Conservation (phyloP, 1,140 invertebrate genomes). For the Gerris buenoi region DNA sequence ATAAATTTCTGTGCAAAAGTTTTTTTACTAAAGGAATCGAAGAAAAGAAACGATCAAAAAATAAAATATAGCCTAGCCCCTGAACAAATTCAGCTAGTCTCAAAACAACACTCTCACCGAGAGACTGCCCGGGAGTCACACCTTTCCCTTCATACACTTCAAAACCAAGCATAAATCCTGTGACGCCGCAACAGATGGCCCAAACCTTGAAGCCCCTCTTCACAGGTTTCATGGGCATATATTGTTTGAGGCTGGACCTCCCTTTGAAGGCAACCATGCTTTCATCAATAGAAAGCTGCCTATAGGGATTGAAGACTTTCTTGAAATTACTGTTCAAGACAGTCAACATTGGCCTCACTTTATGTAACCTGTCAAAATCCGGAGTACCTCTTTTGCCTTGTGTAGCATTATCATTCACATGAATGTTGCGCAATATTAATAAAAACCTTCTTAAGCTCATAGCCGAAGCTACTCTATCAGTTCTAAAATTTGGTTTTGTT, state of each 20-base stretch:
- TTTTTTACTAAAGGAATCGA: background rate
- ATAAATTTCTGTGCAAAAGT: background rate
- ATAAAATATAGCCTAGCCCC: background rate
- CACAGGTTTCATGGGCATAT: background rate
- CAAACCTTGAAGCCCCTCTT: background rate
- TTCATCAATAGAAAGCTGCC: background rate
- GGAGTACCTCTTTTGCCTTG: background rate
- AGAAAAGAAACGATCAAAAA: background rate
- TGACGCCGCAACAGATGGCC: background rate
- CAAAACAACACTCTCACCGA: background rate
- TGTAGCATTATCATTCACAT: background rate
- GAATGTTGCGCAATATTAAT: background rate
- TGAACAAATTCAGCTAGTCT: background rate
- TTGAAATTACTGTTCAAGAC: background rate
- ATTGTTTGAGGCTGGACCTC: background rate
- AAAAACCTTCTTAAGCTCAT: background rate
- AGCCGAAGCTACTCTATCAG: background rate
- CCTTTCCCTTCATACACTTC: background rate
- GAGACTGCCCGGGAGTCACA: background rate
- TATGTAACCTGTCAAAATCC: background rate
- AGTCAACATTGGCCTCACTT: background rate
- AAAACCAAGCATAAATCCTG: background rate
- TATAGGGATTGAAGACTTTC: background rate
- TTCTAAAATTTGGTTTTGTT: background rate
- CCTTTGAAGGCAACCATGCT: background rate